Base-by-base conservation (phyloP, 2,797 vertebrate species). In the Leucoraja ocellata region DNA sequence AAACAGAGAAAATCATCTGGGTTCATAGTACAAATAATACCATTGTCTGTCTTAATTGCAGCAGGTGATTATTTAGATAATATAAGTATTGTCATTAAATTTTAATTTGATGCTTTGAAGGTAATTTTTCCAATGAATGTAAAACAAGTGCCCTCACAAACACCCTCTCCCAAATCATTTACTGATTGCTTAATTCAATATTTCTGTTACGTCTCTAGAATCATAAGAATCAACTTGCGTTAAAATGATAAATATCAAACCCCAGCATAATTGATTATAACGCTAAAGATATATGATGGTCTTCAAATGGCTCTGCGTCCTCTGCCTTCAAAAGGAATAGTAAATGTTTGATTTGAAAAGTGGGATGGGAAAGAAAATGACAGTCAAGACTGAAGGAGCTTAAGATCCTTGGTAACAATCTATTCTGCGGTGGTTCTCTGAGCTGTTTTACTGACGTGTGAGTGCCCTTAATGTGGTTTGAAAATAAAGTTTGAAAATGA, bases 1-100 rank as follows among this genome's bases (percentile, higher is more conserved):
- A 91, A 91, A 73, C 63, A 91, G 36, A 73, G 32, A 16, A 65
- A 91, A 74, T 91, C 88, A 91, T 23, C 88, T 91, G 21, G 88
- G 73, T 91, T 91, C 88, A 91, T 21, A 73, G n/a, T 46, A 3
- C 14, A 73, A 32, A 91, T 36, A 91, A 46, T 73, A 73, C 36
- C 88, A 73, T 36, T 68, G 23, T 74, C 71, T 14, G 71, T 54
- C 90, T 16, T 39, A 58, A 58, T 92, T 73, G 54, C 25, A 92
- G 4, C 25, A 46, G 11, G 39, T 92, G 23, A 92, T 92, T 76
- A 74, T 92, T 73, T 71, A 74, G 71, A 74, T 16, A 65, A 63
- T 88, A 73, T 46, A 92, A 76, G 11, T 54, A 16, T 10, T 2
- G 39, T 6, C 39, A 46, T 76, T 74, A 71, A 76, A 46, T 92